Conservation (phyloP, 2,888 invertebrate species). For the Resseliella maxima region DNA sequence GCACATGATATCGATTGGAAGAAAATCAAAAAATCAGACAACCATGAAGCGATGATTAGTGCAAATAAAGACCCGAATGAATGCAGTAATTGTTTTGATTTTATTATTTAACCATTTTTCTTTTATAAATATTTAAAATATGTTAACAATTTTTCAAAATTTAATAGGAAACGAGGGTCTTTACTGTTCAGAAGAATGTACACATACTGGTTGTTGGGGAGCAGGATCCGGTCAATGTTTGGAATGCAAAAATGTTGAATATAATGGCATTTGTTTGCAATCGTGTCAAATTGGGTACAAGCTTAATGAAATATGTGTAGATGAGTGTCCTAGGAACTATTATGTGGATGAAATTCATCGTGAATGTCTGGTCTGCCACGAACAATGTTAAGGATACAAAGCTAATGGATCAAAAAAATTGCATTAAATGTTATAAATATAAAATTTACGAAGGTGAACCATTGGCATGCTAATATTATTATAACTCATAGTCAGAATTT, state of each 20-base stretch:
- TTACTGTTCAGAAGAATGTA: slow-evolving; percentile 89
- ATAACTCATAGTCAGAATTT: no score
- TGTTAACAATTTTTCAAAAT: not conserved
- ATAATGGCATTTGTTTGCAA: slow-evolving; percentile 84
- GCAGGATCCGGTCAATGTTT: slow-evolving; percentile 89
- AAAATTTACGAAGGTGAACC: no score
- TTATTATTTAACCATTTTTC: not conserved
- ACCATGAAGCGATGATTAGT: slow-evolving; percentile 79
- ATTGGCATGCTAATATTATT: no score
- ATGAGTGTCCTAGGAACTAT: slow-evolving; percentile 87
- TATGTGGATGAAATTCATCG: slow-evolving; percentile 81
- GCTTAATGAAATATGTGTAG: slow-evolving; percentile 89
- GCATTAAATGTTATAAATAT: no score
- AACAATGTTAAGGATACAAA: no score
- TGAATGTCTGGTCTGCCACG: no score
- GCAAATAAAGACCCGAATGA: slow-evolving; percentile 78
- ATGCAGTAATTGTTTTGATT: slow-evolving; percentile 71
- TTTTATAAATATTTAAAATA: not conserved
- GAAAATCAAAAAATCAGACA: slow-evolving; percentile 79
- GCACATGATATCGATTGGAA: slow-evolving; percentile 87
- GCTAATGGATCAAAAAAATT: no score
- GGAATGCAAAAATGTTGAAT: slow-evolving; percentile 84
- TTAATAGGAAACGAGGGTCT: slow-evolving; percentile 75
- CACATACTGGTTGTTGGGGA: slow-evolving; percentile 95
- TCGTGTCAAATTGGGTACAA: slow-evolving; percentile 86